Evolutionary conservation across 2,113 vertebrate genomes (phyloP).

Genomic region (Peromyscus polionotus): DNA sequence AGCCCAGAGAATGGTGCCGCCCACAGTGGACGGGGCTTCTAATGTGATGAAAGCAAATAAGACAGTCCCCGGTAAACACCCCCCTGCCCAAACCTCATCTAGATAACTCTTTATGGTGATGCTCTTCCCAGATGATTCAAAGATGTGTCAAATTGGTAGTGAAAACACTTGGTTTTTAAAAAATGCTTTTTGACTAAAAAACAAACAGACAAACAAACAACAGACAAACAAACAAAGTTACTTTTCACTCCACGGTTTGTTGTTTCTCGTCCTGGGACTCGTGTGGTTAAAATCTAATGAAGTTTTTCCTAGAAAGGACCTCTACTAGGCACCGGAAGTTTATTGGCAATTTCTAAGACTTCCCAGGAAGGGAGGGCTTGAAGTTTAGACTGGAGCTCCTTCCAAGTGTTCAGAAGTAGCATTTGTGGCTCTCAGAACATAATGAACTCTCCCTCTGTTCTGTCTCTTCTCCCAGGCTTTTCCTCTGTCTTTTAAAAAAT

Average conservation of each 20-base stretch:
- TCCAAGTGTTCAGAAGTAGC: slow-evolving; percentile 10
- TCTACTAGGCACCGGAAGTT: slow-evolving; percentile 21
- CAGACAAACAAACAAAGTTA: not conserved
- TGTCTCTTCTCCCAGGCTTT: not conserved
- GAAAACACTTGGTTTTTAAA: not conserved
- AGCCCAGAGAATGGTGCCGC: not conserved
- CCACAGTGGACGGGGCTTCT: not conserved
- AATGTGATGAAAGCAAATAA: not conserved
- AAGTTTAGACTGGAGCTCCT: not conserved
- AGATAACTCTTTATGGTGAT: not conserved
- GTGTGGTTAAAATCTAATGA: not conserved
- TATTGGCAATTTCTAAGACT: not conserved
- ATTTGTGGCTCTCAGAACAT: slow-evolving; percentile 43
- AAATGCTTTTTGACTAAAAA: not conserved
- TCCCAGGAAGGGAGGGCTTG: slow-evolving; percentile 22
- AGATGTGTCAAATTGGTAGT: not conserved
- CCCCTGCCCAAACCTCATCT: not conserved
- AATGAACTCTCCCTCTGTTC: not conserved
- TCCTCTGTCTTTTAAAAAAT: slow-evolving; percentile 50
- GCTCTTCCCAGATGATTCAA: not conserved
- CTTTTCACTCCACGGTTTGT: not conserved
- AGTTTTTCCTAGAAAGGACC: not conserved
- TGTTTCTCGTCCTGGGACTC: not conserved
- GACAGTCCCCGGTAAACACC: not conserved
- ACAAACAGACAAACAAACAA: not conserved